These are phyloP conservation scores for Puntigrus tetrazona DNA, from an alignment of 2,113 vertebrate genomes.

Conservation along the genomic window DNA sequence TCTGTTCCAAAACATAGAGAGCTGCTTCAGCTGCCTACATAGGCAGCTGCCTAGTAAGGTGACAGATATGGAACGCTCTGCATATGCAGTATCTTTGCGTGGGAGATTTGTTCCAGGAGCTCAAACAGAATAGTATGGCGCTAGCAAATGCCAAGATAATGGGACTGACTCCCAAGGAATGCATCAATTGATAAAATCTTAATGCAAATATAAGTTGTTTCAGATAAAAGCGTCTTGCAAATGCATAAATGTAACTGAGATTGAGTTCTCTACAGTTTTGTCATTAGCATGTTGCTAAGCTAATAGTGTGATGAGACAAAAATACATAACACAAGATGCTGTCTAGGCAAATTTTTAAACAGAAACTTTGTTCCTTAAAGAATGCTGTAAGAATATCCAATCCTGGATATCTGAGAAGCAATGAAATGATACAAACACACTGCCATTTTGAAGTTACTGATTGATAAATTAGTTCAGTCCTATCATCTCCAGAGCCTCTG, in stretches of 20 bases:
- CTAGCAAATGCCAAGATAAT: neutral
- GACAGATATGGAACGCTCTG: neutral
- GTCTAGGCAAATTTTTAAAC: neutral
- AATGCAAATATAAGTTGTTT: neutral
- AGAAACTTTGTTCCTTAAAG: neutral
- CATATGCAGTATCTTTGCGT: neutral
- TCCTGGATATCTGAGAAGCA: neutral
- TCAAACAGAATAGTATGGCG: neutral
- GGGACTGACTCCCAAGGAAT: neutral
- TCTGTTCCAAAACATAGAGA: neutral
- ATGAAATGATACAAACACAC: neutral
- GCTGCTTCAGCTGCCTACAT: slow-evolving; percentile 3
- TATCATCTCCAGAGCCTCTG: slow-evolving; percentile 21
- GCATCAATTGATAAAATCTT: neutral
- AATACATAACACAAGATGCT: neutral
- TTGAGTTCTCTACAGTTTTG: neutral
- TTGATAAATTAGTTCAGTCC: slow-evolving; percentile 35
- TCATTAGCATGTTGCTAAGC: neutral
- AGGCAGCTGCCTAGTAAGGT: slow-evolving; percentile 16
- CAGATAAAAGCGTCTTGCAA: neutral
- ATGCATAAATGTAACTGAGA: neutral
- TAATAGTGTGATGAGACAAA: neutral
- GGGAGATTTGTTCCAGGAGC: neutral
- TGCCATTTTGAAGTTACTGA: slow-evolving; percentile 20
- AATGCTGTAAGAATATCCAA: too few relatives aligned